Conservation (phyloP, 2,113 vertebrate species). For the Oryctolagus cuniculus region mOryCun1.1 NC_091451.1:31239501-31240000, state of each 20-base stretch:
- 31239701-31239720: not conserved
- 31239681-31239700: not conserved
- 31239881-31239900: not conserved
- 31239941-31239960: not conserved
- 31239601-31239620: not conserved
- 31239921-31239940: not conserved
- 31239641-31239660: accelerated
- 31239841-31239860: accelerated
- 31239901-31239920: not conserved
- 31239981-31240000: not conserved
- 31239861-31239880: not conserved
- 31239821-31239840: too few species aligned
- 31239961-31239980: not conserved
- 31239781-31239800: not conserved
- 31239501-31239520: not conserved
- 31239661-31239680: not conserved
- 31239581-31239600: not conserved
- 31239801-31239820: not conserved
- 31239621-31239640: not conserved
- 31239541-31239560: not conserved
- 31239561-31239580: too few species aligned
- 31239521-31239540: not conserved
- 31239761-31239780: not conserved
- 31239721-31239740: not conserved
- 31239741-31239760: not conserved